Evolutionary conservation across 2,113 vertebrate species (phyloP).

Genomic region (Brachyhypopomus gauderio): DNA sequence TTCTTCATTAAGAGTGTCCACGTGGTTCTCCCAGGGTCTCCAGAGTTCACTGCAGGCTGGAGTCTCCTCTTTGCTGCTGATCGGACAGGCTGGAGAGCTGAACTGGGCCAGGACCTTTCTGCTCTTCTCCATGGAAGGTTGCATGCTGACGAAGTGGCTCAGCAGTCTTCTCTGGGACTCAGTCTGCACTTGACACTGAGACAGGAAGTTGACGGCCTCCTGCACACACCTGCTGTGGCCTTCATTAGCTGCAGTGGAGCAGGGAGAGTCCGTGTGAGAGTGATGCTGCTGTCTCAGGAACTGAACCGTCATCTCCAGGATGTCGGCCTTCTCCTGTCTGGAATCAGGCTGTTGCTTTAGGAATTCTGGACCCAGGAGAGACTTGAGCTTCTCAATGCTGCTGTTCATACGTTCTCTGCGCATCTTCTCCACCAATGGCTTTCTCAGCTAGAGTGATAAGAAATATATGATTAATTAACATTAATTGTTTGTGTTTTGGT

Average conservation of each 20-base stretch:
- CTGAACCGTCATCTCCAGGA: no score
- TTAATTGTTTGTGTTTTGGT: no score
- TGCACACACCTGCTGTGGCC: constrained; percentile 57
- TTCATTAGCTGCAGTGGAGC: constrained; percentile 35
- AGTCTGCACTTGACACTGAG: no score
- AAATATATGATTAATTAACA: not conserved
- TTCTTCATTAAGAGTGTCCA: constrained; percentile 34
- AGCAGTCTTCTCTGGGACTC: no score
- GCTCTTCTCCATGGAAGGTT: not conserved
- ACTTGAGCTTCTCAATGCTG: no score
- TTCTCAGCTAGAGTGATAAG: constrained; percentile 69
- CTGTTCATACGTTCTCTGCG: no score
- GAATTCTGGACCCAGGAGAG: no score
- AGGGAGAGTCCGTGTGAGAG: constrained; percentile 54
- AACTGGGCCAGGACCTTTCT: constrained; percentile 10
- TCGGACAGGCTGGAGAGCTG: constrained; percentile 41
- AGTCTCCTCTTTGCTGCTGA: constrained; percentile 56
- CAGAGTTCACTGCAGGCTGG: constrained; percentile 30
- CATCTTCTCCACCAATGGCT: constrained; percentile 67
- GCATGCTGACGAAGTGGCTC: no score
- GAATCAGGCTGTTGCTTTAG: no score
- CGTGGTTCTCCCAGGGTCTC: constrained; percentile 37
- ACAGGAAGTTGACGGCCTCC: no score
- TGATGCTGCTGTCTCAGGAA: constrained; percentile 44
- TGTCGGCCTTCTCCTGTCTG: no score